Evolutionary conservation across 2,797 vertebrate species (phyloP).

Genomic region (Acanthurus lineatus): DNA sequence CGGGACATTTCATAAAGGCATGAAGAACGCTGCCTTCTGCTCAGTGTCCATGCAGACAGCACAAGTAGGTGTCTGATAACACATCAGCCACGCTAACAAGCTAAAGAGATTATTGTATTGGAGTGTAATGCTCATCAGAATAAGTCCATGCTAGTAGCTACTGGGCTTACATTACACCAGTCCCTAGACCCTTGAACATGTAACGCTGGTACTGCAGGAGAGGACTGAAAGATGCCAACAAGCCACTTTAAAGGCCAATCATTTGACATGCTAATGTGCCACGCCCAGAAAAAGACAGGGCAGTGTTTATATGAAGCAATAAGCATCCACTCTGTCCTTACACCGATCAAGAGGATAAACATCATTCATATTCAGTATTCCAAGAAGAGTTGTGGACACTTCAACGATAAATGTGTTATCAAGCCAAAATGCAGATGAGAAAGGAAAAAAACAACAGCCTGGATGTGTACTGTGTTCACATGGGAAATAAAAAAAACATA

Average conservation of each 20-base stretch:
- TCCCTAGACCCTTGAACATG: conserved; percentile 44
- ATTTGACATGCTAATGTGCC: no score
- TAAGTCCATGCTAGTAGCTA: conserved; percentile 68
- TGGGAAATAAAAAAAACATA: conserved; percentile 15
- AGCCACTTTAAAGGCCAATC: background rate
- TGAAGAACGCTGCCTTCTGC: conserved; percentile 29
- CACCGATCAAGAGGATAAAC: conserved; percentile 6
- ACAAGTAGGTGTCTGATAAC: conserved; percentile 51
- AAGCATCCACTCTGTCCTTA: conserved; percentile 10
- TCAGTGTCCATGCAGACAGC: conserved; percentile 36
- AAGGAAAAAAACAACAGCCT: conserved; percentile 11
- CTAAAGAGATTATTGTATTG: conserved; percentile 82
- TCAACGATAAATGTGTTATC: background rate
- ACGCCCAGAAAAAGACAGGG: no score
- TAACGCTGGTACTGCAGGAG: conserved; percentile 31
- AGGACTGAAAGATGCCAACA: conserved; percentile 26
- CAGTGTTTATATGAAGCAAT: background rate
- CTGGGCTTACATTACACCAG: conserved; percentile 70
- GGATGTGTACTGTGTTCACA: conserved; percentile 2
- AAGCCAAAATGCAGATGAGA: conserved; percentile 17
- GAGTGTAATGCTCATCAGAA: conserved; percentile 81
- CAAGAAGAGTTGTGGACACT: conserved; percentile 1
- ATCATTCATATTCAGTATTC: conserved; percentile 2
- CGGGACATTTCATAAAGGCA: background rate
- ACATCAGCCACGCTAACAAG: conserved; percentile 58